A percentile compares a stretch with the other conserved stretches of the same genome.
phyloP scores from a whole-genome alignment of 2,888 invertebrate genomes.

The Agapetus fuscipes region DNA sequence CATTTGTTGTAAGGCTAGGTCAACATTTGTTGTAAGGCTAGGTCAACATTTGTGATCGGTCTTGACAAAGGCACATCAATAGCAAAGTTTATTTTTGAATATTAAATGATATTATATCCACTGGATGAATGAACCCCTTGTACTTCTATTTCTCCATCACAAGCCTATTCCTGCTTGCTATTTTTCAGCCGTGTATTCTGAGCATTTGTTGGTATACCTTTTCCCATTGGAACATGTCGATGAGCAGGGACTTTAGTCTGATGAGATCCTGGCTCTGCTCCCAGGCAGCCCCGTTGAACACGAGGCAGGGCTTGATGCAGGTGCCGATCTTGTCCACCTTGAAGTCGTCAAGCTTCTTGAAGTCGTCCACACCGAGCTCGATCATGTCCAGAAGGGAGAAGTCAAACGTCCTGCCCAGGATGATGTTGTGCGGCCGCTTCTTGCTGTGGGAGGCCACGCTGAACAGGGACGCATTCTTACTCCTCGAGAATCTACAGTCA shows the following conservation, averaged over 20 bases:
- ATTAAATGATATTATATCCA: too few species aligned
- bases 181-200: too few species aligned
- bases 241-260: slow-evolving; percentile 77
- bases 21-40: too few species aligned
- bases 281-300: slow-evolving; percentile 90
- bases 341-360: slow-evolving; percentile 69
- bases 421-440: slow-evolving; percentile 87
- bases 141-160: too few species aligned
- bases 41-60: too few species aligned
- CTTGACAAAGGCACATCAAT: too few species aligned
- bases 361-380: slow-evolving; percentile 84
- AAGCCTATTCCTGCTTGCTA: too few species aligned
- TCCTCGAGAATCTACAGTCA: slow-evolving; percentile 52
- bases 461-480: slow-evolving; percentile 84
- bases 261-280: slow-evolving; percentile 70
- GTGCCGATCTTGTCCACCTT: slow-evolving; percentile 64
- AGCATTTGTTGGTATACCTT: slow-evolving; percentile 37
- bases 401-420: slow-evolving; percentile 85
- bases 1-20: too few species aligned
- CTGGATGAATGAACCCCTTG: too few species aligned
- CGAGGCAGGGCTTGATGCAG: slow-evolving; percentile 82
- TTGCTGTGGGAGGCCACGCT: slow-evolving; percentile 87
- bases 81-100: too few species aligned
- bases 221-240: slow-evolving; percentile 89
- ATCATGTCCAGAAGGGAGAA: slow-evolving; percentile 90